Percentiles rank a stretch among this genome's conserved stretches.
These are phyloP conservation scores for Slavum lentiscoides DNA, from an alignment of 2,888 invertebrate genomes.

Conservation along the genomic window DNA sequence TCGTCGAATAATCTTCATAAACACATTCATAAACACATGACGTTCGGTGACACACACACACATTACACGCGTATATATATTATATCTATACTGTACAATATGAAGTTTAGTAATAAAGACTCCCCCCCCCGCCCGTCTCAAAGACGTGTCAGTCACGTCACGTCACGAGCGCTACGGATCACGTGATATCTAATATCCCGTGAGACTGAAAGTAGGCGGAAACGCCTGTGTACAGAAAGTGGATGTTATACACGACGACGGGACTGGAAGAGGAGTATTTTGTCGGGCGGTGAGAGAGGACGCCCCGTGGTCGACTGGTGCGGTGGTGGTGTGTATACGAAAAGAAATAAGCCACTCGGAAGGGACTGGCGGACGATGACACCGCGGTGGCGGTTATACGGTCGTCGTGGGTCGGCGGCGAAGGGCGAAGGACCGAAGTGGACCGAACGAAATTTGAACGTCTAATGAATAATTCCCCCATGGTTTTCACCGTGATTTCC, in stretches of 20 bases:
- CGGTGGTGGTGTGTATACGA: neutral
- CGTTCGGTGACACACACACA: neutral
- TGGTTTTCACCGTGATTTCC: neutral
- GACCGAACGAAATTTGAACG: neutral
- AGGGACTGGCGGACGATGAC: neutral
- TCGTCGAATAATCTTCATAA: constrained; percentile 41
- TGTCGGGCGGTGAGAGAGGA: neutral
- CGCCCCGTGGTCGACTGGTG: no score
- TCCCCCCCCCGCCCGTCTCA: neutral
- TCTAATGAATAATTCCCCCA: neutral
- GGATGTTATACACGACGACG: neutral
- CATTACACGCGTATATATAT: neutral
- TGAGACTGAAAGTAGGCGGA: constrained; percentile 17
- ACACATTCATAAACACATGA: neutral
- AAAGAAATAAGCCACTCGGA: neutral
- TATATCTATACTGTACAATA: neutral
- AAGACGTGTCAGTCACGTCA: constrained; percentile 45
- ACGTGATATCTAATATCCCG: constrained; percentile 39
- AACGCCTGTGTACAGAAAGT: constrained; percentile 5
- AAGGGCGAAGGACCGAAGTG: neutral
- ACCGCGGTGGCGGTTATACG: no score
- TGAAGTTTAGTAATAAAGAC: constrained; percentile 48
- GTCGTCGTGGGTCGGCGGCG: neutral
- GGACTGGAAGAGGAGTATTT: neutral
- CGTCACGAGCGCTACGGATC: neutral